These are phyloP conservation scores for Morone saxatilis DNA, from an alignment of 2,113 vertebrate species.

Conservation along the genomic window DNA sequence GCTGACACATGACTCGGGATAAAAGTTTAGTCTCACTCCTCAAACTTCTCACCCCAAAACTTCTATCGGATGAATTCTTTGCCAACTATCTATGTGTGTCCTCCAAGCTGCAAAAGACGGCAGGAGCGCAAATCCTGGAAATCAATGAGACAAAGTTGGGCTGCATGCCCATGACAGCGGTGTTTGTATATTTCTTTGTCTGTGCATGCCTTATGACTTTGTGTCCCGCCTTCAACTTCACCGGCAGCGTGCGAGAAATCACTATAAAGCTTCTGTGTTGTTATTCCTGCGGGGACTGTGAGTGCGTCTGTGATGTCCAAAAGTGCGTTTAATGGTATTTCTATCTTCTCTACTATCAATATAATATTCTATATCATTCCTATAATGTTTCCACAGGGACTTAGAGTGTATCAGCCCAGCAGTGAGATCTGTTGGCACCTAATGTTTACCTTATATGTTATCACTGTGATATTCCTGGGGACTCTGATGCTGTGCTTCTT, in stretches of 20 bases:
- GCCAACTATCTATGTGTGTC: not conserved
- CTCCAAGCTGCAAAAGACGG: not conserved
- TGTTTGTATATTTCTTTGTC: conserved; percentile 67
- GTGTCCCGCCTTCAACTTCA: conserved; percentile 61
- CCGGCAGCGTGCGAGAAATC: conserved; percentile 20
- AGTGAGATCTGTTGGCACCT: conserved; percentile 36
- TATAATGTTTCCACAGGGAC: conserved; percentile 34
- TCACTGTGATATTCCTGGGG: conserved; percentile 34
- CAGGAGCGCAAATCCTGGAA: conserved; percentile 7
- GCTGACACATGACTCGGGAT: conserved; percentile 24
- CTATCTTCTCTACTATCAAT: conserved; percentile 27
- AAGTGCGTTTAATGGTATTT: conserved; percentile 36
- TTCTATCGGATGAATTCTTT: not conserved
- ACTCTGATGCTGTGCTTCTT: conserved; percentile 12
- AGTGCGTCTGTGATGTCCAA: conserved; percentile 27
- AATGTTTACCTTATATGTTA: conserved; percentile 38
- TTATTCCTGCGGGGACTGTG: conserved; percentile 16
- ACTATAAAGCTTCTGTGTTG: not conserved
- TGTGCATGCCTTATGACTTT: conserved; percentile 62
- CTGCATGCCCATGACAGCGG: conserved; percentile 28
- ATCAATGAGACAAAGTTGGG: conserved; percentile 50
- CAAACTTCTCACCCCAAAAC: conserved; percentile 24
- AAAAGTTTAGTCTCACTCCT: conserved; percentile 35
- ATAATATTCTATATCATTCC: conserved; percentile 44
- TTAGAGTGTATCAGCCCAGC: conserved; percentile 5